Evolutionary conservation across 2,888 invertebrate species (phyloP).

Genomic region (Plebejus argus): DNA sequence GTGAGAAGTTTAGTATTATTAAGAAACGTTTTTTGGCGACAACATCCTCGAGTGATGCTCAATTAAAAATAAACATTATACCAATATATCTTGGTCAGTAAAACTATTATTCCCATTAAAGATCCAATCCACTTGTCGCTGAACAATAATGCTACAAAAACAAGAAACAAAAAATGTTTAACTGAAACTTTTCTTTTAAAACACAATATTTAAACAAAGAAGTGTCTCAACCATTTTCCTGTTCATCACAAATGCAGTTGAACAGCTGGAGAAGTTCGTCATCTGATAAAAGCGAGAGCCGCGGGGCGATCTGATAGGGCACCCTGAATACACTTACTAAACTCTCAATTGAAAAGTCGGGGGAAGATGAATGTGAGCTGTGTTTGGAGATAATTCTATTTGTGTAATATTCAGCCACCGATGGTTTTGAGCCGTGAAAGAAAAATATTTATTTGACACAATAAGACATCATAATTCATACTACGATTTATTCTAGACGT

Average conservation of each 20-base stretch:
- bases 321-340: background rate
- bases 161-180: background rate
- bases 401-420: background rate
- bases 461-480: too few species aligned
- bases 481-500: too few species aligned
- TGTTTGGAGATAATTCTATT: background rate
- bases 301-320: background rate
- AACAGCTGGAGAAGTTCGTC: background rate
- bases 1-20: too few species aligned
- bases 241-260: background rate
- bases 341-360: conserved; percentile 18
- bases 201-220: background rate
- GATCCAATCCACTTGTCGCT: too few species aligned
- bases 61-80: too few species aligned
- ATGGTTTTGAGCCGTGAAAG: too few species aligned
- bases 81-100: too few species aligned
- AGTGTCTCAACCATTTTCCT: background rate
- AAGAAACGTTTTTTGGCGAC: too few species aligned
- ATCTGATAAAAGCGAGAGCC: background rate
- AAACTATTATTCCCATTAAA: too few species aligned
- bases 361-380: background rate
- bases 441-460: too few species aligned
- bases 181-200: background rate
- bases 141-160: background rate
- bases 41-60: too few species aligned